Base-by-base conservation (phyloP, 2,113 vertebrate genomes). In the Poeciliopsis prolifica region DNA sequence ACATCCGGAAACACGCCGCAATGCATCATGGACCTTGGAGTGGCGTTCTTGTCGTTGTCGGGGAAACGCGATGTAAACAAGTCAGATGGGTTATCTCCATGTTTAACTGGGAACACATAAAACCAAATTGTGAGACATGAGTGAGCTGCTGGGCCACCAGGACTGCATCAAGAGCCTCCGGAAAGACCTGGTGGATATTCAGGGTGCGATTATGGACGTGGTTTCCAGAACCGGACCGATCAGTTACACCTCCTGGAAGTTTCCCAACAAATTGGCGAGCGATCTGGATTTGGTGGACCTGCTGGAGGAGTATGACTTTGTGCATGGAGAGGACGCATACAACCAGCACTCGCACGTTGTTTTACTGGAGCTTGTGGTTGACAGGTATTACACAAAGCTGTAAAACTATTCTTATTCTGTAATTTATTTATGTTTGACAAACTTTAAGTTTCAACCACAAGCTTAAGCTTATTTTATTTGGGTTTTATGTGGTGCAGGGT, bases 201-300 rank as follows among this genome's bases (percentile, higher is more conserved):
- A 99, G 78, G 95, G 95, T 0, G 91, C 94, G 37, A 92, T 98
- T 29, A 61, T 95, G 37, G 96, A 97, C 0, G 95, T 99, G 0
- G 93, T 95, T 79, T 97, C 97, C 1, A 91, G 94, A 2, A 93
- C 94, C 0, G 97, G 97, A 22, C 94, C 96, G 0, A 92, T 95
- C 44, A 93, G 83, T 4, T 94, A 88, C 67, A 93, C 95, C 7
- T 99, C 97, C 17, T 99, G 98, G 97, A 99, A 98, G 83, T 99
- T 97, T 84, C 98, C 97, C 0, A 94, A 98, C 71, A 95, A 95
- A 30, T 71, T 93, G 2, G 95, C 97, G 14, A 96, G 95, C 54
- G 94, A 96, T 29, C 87, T 99, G 85, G 97, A 99, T 77, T 86
- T 99, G 81, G 84, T 90, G 1, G 78, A 86, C 51, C 91, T 99